phyloP scores from a whole-genome alignment of 2,888 invertebrate species.

The Clusia tigrina region DNA sequence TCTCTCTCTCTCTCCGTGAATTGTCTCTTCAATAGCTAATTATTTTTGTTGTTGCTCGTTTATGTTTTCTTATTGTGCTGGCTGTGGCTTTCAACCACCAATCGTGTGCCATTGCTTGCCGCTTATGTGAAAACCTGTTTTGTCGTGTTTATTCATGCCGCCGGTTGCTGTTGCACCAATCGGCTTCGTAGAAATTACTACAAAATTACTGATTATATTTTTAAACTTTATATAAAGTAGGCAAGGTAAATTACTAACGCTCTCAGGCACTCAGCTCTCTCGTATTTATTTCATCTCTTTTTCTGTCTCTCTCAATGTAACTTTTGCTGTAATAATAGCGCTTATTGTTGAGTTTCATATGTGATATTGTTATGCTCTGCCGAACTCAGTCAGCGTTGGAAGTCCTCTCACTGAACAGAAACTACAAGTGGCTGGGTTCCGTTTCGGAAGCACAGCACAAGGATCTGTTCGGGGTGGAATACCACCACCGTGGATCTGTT shows the following conservation, averaged over 20 bases:
- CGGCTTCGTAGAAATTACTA: slow-evolving; percentile 37
- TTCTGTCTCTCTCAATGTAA: too few species aligned
- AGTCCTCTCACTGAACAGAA: too few species aligned
- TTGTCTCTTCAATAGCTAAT: not conserved
- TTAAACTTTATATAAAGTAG: not conserved
- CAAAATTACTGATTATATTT: slow-evolving; percentile 1
- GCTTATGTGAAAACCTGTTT: slow-evolving; percentile 18
- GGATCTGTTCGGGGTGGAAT: not conserved
- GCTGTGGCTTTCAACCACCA: slow-evolving; percentile 18
- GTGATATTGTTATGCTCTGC: slow-evolving; percentile 13
- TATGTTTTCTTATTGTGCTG: not conserved
- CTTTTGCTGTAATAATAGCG: too few species aligned
- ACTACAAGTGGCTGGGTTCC: not conserved
- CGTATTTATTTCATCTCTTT: too few species aligned
- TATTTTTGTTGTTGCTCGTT: not conserved
- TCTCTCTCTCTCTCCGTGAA: not conserved
- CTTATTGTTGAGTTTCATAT: not conserved
- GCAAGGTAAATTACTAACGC: not conserved
- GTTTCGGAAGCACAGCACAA: not conserved
- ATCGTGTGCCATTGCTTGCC: slow-evolving; percentile 10
- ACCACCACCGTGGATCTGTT: not conserved
- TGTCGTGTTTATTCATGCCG: slow-evolving; percentile 32
- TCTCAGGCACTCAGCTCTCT: not conserved
- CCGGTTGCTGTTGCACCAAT: slow-evolving; percentile 23
- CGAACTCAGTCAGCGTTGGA: too few species aligned